Percentiles rank a stretch among this genome's conserved stretches.
Conservation (phyloP, 2,888 invertebrate species). For the Eustalomyia histrio region DNA sequence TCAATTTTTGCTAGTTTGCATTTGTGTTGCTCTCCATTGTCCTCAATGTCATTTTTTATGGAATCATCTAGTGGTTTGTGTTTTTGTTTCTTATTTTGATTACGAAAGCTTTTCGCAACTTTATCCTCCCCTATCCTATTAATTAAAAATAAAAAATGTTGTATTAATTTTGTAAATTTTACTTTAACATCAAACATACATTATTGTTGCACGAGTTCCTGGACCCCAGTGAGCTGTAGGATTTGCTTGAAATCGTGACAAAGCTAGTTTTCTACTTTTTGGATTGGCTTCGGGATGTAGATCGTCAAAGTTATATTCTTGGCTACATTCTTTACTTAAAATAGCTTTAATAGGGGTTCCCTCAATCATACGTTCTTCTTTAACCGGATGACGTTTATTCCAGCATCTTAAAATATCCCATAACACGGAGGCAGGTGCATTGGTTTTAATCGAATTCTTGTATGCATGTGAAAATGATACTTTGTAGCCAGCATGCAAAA, state of each 20-base stretch:
- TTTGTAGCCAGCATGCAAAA: conserved; percentile 92
- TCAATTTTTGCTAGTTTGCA: conserved; percentile 71
- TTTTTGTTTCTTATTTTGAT: conserved; percentile 85
- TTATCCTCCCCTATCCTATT: conserved; percentile 83
- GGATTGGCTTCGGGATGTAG: conserved; percentile 87
- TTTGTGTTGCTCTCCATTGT: conserved; percentile 62
- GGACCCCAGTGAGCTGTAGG: conserved; percentile 95
- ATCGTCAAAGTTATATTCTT: conserved; percentile 79
- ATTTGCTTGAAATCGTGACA: conserved; percentile 91
- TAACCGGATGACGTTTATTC: conserved; percentile 85
- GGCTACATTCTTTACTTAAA: conserved; percentile 81
- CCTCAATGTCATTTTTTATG: neutral
- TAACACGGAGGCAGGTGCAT: conserved; percentile 90
- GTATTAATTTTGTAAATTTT: conserved; percentile 19
- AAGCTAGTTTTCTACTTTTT: conserved; percentile 85
- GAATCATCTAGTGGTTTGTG: conserved; percentile 63
- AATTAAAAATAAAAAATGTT: conserved; percentile 55
- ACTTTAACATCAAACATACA: conserved; percentile 81
- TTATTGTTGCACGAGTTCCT: conserved; percentile 88
- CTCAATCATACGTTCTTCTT: conserved; percentile 81
- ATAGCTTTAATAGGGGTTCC: conserved; percentile 80
- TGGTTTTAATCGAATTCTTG: conserved; percentile 93
- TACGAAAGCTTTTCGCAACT: conserved; percentile 82
- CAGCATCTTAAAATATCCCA: conserved; percentile 96
- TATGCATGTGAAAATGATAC: conserved; percentile 96